Conservation (phyloP, 2,113 vertebrate species). For the Mus spicilegus region DNA sequence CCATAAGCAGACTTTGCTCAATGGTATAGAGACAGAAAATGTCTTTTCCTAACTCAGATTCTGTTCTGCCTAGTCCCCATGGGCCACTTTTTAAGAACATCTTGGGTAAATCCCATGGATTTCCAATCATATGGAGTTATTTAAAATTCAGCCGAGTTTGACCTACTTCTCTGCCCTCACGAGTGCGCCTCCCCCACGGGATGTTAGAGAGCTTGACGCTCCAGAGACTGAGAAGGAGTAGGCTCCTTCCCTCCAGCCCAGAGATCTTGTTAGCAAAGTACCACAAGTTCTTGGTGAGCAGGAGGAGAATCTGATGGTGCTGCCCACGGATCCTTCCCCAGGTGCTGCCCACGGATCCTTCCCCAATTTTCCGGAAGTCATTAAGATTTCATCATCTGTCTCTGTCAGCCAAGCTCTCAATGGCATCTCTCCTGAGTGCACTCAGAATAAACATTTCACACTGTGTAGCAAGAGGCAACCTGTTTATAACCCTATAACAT, state of each 20-base stretch:
- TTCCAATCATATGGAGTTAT: conserved; percentile 10
- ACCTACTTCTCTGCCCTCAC: neutral
- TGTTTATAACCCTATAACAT: conserved; percentile 37
- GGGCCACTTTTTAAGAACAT: conserved; percentile 6
- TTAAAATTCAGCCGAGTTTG: conserved; percentile 25
- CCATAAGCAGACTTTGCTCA: neutral
- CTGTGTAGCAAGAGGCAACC: neutral
- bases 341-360: neutral
- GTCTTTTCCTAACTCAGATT: conserved; percentile 37
- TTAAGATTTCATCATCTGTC: conserved; percentile 64
- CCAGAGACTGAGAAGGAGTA: neutral
- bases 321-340: too few species aligned
- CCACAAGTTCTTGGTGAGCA: neutral
- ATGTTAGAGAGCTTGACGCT: neutral
- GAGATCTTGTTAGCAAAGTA: neutral
- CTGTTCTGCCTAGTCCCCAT: neutral
- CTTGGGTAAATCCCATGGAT: conserved; percentile 24
- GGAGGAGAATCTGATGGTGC: neutral
- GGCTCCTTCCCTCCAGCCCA: neutral
- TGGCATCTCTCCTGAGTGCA: neutral
- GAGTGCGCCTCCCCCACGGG: neutral
- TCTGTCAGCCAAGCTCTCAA: conserved; percentile 7
- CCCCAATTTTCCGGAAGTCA: conserved; percentile 31
- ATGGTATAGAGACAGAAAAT: neutral
- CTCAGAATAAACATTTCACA: conserved; percentile 40